Base-by-base conservation (phyloP, 2,113 vertebrate species). In the Neotoma lepida region DNA sequence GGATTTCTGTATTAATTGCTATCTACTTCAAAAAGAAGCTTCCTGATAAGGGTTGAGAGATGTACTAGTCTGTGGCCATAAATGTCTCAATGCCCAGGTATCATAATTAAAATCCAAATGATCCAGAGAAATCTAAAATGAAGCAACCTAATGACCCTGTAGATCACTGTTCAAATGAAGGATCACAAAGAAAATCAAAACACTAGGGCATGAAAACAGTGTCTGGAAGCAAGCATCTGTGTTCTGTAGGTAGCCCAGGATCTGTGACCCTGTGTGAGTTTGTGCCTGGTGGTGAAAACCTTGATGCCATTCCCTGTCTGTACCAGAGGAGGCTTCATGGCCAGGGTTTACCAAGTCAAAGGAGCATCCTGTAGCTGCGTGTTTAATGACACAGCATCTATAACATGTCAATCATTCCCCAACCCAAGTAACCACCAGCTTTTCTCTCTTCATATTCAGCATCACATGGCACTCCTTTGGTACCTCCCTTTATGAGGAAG, bases 81-180 rank as follows among this genome's bases (percentile, higher is more conserved):
- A 56, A 86, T 89, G 66, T 28, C 58, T 46, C 44, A 28, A 54
- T n/a, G 18, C 15, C 26, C 51, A 93, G 51, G 80, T 3, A 81
- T 49, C 49, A 76, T 54, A 96, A 91, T 85, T 91, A 93, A 94
- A 96, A 68, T 71, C 46, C 88, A 93, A 77, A 94, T 70, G 61
- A 92, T 35, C 86, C 66, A 44, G 41, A 97, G 58, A 90, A 73
- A 61, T 56, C 46, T 91, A 77, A 28, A 35, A 87, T 54, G 58
- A 71, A 88, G 20, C 58, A 81, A 86, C 15, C 13, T 88, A 92
- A 93, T 77, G 85, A 81, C 14, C 26, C 39, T 39, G 28, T 85
- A 44, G 63, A 82, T 88, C 4, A 35, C 9, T 41, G 39, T 17
- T 68, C 49, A 86, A 91, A 63, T 41, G 76, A 88, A 70, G 20